A percentile compares a stretch with the other conserved stretches of the same genome.
Evolutionary conservation across 2,113 vertebrate species (phyloP).

Genomic region (Rhea americana): DNA sequence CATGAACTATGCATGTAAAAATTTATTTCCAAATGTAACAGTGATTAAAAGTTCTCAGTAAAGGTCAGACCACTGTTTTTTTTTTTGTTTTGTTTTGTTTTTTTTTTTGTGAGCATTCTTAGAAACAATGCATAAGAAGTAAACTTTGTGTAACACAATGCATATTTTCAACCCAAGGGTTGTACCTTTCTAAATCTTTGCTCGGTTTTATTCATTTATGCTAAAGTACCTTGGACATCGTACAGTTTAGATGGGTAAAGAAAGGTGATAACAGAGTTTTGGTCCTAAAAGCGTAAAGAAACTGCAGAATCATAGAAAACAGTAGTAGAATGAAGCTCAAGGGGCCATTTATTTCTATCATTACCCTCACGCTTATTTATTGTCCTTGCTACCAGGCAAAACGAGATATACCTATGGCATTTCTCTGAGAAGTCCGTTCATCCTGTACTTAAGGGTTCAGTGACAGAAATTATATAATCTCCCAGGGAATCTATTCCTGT

Average conservation of each 20-base stretch:
- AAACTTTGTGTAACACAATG: neutral
- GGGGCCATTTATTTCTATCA: neutral
- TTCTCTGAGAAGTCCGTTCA: neutral
- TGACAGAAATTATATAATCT: neutral
- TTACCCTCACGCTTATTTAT: neutral
- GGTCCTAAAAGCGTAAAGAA: neutral
- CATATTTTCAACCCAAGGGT: neutral
- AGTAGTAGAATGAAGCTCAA: neutral
- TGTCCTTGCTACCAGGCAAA: neutral
- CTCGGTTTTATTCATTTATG: neutral
- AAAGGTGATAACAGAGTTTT: neutral
- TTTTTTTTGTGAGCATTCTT: neutral
- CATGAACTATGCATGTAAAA: neutral
- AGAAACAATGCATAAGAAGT: neutral
- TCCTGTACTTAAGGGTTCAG: neutral
- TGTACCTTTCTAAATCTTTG: neutral
- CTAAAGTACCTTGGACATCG: neutral
- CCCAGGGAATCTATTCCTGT: neutral
- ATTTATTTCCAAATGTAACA: neutral
- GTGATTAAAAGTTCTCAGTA: neutral
- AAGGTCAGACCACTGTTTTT: neutral
- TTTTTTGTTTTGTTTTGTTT: too few relatives aligned
- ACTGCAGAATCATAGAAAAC: neutral
- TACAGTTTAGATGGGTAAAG: neutral
- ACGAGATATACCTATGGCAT: neutral